phyloP scores from a whole-genome alignment of 2,113 vertebrate genomes.

The Cromileptes altivelis region DNA sequence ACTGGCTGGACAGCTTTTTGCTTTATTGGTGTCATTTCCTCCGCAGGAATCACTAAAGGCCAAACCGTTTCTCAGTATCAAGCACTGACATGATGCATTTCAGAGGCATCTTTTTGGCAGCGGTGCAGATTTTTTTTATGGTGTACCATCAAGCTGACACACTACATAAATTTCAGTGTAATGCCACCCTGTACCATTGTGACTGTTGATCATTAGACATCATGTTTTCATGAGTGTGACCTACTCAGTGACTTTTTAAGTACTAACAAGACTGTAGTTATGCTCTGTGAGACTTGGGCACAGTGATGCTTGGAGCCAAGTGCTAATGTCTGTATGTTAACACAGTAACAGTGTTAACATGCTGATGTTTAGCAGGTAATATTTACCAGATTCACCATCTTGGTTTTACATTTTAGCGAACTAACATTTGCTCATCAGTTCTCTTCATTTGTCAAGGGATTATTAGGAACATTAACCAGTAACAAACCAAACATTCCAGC shows the following conservation, averaged over 20 bases:
- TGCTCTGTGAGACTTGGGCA: neutral
- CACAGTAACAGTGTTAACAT: no score
- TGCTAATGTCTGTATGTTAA: no score
- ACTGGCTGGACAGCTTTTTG: neutral
- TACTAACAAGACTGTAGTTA: neutral
- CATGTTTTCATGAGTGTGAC: conserved; percentile 16
- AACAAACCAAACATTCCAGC: no score
- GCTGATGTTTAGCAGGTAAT: no score
- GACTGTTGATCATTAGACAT: conserved; percentile 9
- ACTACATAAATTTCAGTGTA: neutral
- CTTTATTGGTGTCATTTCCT: neutral
- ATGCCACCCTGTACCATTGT: neutral
- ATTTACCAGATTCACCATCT: no score
- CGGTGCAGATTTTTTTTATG: neutral
- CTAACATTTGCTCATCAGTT: no score
- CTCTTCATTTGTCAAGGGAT: no score
- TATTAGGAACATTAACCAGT: no score
- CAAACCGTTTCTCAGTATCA: neutral
- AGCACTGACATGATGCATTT: neutral
- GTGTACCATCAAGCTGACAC: neutral
- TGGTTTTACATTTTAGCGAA: no score
- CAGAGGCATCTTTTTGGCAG: neutral
- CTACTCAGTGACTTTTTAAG: neutral
- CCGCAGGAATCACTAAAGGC: neutral
- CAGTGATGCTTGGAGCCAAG: neutral